Conservation (phyloP, 2,113 vertebrate genomes). For the Oreochromis niloticus region DNA sequence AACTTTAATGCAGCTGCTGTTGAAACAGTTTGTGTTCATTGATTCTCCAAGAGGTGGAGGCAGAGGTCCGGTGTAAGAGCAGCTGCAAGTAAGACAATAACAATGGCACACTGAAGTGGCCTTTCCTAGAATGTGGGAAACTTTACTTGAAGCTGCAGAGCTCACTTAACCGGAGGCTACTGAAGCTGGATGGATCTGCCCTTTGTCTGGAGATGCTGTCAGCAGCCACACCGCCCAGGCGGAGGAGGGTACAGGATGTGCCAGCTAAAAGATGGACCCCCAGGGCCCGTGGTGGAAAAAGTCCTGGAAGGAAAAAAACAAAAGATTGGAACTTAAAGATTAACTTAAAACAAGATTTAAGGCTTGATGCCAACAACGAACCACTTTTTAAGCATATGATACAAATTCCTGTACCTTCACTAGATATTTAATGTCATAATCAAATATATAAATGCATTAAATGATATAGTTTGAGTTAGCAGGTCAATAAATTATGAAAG, state of each 20-base stretch:
- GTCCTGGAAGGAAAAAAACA: background rate
- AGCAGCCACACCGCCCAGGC: background rate
- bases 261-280: background rate
- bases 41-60: background rate
- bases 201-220: background rate
- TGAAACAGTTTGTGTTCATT: background rate
- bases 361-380: background rate
- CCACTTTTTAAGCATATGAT: rapidly evolving
- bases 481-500: too few relatives aligned
- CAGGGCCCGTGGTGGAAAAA: background rate
- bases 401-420: background rate
- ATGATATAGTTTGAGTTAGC: background rate
- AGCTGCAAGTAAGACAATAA: background rate
- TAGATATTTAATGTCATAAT: background rate
- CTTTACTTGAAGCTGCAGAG: rapidly evolving
- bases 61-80: background rate
- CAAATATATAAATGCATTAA: background rate
- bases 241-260: background rate
- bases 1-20: background rate
- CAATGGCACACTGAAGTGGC: rapidly evolving
- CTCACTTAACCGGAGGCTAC: background rate
- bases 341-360: background rate
- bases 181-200: background rate
- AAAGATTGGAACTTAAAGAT: background rate
- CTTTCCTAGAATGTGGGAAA: background rate